These are phyloP conservation scores for Dynastes tityus DNA, from an alignment of 2,888 invertebrate genomes.

Conservation along the genomic window DNA sequence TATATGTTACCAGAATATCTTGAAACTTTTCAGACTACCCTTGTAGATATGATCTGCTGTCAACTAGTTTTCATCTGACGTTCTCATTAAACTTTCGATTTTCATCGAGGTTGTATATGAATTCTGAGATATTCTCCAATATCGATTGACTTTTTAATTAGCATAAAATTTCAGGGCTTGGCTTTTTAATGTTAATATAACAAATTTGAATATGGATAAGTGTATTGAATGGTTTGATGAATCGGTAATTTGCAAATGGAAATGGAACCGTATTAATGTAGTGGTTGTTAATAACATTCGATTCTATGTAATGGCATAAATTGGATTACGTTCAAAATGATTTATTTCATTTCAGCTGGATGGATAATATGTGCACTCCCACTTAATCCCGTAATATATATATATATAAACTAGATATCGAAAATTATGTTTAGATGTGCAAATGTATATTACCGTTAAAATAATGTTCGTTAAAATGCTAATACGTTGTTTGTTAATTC, in stretches of 20 bases:
- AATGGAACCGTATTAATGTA: not conserved
- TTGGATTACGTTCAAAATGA: not conserved
- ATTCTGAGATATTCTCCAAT: not conserved
- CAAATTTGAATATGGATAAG: not conserved
- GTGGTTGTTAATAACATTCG: not conserved
- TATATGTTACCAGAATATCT: too few relatives aligned
- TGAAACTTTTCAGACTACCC: too few relatives aligned
- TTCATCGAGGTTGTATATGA: not conserved
- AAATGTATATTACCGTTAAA: too few relatives aligned
- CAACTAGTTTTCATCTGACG: conserved; percentile 15
- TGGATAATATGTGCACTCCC: not conserved
- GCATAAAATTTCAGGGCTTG: not conserved
- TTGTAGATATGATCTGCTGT: not conserved
- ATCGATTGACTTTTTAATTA: not conserved
- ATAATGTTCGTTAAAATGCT: too few relatives aligned
- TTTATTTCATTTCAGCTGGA: not conserved
- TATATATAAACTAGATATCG: too few relatives aligned
- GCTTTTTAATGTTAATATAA: not conserved
- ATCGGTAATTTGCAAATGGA: not conserved
- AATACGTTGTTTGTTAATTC: too few relatives aligned
- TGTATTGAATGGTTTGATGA: not conserved
- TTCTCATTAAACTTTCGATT: not conserved
- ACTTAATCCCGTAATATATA: too few relatives aligned
- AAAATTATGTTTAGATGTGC: too few relatives aligned
- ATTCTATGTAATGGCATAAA: not conserved